Evolutionary conservation across 2,888 invertebrate genomes (phyloP).

Genomic region (Melinopterus prodromus): DNA sequence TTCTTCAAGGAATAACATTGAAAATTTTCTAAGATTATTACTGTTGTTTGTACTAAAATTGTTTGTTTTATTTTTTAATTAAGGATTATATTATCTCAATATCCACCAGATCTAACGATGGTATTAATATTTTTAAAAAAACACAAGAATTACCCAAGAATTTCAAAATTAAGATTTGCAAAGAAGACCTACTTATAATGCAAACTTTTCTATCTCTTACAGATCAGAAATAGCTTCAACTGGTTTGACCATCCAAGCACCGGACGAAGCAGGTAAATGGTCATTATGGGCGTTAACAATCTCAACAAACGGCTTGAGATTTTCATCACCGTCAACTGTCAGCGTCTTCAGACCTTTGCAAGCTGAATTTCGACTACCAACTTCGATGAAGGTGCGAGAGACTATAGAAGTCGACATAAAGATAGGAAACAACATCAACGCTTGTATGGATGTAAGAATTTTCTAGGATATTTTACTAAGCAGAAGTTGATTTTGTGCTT

Average conservation of each 20-base stretch:
- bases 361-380: constrained; percentile 69
- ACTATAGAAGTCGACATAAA: constrained; percentile 74
- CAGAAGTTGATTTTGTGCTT: neutral
- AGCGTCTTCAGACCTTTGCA: constrained; percentile 71
- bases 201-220: constrained; percentile 38
- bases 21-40: too few relatives aligned
- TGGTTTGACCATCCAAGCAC: constrained; percentile 67
- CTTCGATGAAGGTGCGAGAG: constrained; percentile 69
- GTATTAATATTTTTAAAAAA: too few relatives aligned
- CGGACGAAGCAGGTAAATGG: constrained; percentile 71
- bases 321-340: constrained; percentile 68
- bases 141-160: too few relatives aligned
- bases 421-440: constrained; percentile 73
- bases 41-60: too few relatives aligned
- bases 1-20: too few relatives aligned
- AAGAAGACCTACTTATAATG: too few relatives aligned
- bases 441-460: constrained; percentile 73
- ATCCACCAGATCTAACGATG: too few relatives aligned
- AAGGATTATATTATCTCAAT: too few relatives aligned
- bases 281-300: constrained; percentile 70
- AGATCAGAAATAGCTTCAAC: constrained; percentile 68
- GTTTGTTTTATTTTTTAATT: too few relatives aligned
- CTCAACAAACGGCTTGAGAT: constrained; percentile 62
- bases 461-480: neutral
- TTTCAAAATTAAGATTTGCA: too few relatives aligned